Base-by-base conservation (phyloP, 2,113 vertebrate species). In the Nibea coibor region DNA sequence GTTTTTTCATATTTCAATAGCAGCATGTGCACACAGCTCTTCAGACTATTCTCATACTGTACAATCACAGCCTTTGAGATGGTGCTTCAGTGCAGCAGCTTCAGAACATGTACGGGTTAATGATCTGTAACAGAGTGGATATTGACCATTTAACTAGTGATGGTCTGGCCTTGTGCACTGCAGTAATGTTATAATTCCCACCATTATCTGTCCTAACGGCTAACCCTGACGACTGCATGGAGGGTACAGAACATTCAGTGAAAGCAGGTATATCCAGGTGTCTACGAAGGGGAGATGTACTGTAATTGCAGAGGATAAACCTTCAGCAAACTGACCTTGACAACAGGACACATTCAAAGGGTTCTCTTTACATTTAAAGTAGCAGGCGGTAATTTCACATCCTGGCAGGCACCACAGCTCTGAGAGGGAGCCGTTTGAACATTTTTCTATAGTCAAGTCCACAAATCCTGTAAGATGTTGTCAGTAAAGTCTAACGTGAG, bases 111-210 rank as follows among this genome's bases (percentile, higher is more conserved):
- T 6, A 7, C 31, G 59, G 56, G 68, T 78, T 87, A 85, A 85
- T 75, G 75, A 77, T 57, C 42, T 72, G 73, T 65, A 54, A 69
- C 67, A 26, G 10, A 35, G 59, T 47, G 35, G 66, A 72, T 31
- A 71, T 47, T 57, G 26, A 57, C 42, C 67, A 66, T 75, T 72
- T 71, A 64, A 75, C n/a, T 75, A 73, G 58, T 57, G 75, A 73
- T 47, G 78, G 59, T 58, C 22, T 43, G 72, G 84, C 81, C 78
- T 82, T 84, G 72, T 78, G 65, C 61, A 26, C 72, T 10, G 65
- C 63, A 22, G 10, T 53, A 20, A 82, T 53, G 72, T 51, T 61
- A 42, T 59, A 47, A 79, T 72, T 86, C 61, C 78, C 26, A 35
- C 12, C 47, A 75, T 77, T 68, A 75, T 65, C 51, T 19, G 15